Conservation (phyloP, 2,797 vertebrate species). For the Hoplostethus mediterraneus region DNA sequence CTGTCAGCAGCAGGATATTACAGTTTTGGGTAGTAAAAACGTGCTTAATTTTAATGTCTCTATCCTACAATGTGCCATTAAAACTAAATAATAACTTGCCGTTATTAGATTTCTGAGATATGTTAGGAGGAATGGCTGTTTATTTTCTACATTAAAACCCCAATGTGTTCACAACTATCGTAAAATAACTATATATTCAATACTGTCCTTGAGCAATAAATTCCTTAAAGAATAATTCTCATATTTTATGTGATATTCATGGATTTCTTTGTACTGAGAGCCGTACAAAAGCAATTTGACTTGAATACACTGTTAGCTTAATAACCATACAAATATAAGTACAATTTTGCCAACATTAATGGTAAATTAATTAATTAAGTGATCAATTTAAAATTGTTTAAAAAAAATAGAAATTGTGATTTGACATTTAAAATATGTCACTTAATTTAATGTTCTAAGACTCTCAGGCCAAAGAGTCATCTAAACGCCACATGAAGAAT, state of each 20-base stretch:
- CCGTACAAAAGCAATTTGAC: not conserved
- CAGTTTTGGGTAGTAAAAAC: slow-evolving; percentile 36
- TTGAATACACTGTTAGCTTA: not conserved
- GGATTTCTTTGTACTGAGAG: not conserved
- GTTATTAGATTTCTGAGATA: slow-evolving; percentile 32
- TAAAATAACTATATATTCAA: slow-evolving; percentile 2
- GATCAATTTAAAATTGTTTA: not conserved
- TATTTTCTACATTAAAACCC: slow-evolving; percentile 13
- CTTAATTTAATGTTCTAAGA: slow-evolving; percentile 33
- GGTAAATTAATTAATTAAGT: not conserved
- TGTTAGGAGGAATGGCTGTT: slow-evolving; percentile 7
- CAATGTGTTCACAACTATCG: slow-evolving; percentile 17
- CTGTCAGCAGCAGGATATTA: slow-evolving; percentile 53
- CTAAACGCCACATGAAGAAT: slow-evolving; percentile 51
- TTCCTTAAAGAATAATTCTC: slow-evolving; percentile 3
- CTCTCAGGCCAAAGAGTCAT: slow-evolving; percentile 9
- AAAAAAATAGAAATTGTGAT: not conserved
- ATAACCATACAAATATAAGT: not conserved
- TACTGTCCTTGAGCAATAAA: not conserved
- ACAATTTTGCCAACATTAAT: not conserved
- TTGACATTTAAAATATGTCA: not conserved
- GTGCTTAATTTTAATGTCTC: slow-evolving; percentile 23
- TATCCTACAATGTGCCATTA: slow-evolving; percentile 21
- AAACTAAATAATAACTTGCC: slow-evolving; percentile 20
- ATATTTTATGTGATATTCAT: slow-evolving; percentile 1